These are phyloP conservation scores for Galerucella pusilla DNA, from an alignment of 2,888 invertebrate species.

Conservation along the genomic window DNA sequence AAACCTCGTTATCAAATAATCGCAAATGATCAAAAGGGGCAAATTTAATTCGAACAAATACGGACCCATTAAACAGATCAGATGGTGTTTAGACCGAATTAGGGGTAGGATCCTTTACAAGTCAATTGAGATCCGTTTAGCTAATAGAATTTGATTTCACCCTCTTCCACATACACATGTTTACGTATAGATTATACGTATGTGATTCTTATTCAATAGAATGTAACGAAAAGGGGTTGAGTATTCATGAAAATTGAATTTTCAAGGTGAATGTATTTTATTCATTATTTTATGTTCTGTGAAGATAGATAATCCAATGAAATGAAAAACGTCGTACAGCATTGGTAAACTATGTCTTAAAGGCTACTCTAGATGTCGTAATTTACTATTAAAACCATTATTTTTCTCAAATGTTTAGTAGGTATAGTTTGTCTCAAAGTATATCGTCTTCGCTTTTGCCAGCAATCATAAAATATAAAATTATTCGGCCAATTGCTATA, in stretches of 20 bases:
- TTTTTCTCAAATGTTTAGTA: no score
- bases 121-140: slow-evolving; percentile 53
- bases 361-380: no score
- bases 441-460: no score
- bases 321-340: no score
- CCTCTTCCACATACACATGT: slow-evolving; percentile 26
- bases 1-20: slow-evolving; percentile 29
- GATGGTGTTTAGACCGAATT: slow-evolving; percentile 49
- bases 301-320: background rate
- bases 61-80: slow-evolving; percentile 43
- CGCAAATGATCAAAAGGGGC: slow-evolving; percentile 41
- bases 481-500: no score
- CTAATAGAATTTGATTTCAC: slow-evolving; percentile 50
- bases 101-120: slow-evolving; percentile 50
- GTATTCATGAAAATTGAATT: background rate
- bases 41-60: slow-evolving; percentile 41
- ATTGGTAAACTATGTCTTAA: no score
- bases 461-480: no score
- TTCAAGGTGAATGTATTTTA: no score
- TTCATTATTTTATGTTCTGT: background rate
- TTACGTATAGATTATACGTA: slow-evolving; percentile 13
- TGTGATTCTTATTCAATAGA: background rate
- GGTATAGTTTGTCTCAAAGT: no score
- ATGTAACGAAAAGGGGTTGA: background rate
- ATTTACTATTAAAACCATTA: no score